Evolutionary conservation across 2,888 invertebrate species (phyloP).

Genomic region (Lacanobia oleracea): DNA sequence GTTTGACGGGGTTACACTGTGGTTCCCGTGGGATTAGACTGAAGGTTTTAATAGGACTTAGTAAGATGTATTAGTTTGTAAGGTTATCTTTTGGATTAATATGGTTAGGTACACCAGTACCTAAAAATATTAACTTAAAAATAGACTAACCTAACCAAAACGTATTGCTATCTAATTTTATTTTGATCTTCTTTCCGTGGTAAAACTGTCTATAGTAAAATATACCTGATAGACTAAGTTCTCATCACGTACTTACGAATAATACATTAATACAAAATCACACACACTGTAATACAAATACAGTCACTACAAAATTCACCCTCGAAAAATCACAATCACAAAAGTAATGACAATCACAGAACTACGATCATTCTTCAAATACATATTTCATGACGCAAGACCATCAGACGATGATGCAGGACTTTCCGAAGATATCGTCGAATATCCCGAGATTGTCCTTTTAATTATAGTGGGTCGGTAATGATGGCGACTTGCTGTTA

Average conservation of each 20-base stretch:
- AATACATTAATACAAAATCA: too few relatives aligned
- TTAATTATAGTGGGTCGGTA: slow-evolving; percentile 73
- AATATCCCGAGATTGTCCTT: slow-evolving; percentile 73
- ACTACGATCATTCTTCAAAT: slow-evolving; percentile 69
- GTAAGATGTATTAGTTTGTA: background rate
- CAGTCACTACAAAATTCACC: background rate
- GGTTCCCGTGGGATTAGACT: slow-evolving; percentile 50
- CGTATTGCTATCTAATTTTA: too few relatives aligned
- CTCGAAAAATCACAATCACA: slow-evolving; percentile 24
- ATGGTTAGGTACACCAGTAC: too few relatives aligned
- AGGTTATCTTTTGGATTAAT: too few relatives aligned
- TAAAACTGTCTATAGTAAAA: too few relatives aligned
- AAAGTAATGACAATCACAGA: slow-evolving; percentile 39
- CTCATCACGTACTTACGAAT: background rate
- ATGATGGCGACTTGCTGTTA: slow-evolving; percentile 56
- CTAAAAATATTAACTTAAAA: too few relatives aligned
- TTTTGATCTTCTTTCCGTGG: too few relatives aligned
- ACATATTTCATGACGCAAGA: slow-evolving; percentile 79
- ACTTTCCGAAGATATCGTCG: slow-evolving; percentile 60
- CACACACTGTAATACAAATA: background rate
- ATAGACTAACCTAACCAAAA: too few relatives aligned
- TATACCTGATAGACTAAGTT: too few relatives aligned
- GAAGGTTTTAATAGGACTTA: slow-evolving; percentile 40
- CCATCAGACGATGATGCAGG: slow-evolving; percentile 70
- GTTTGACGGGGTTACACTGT: slow-evolving; percentile 48